Evolutionary conservation across 35 echinoderm and acorn worm genomes (phyloP).

Genomic region (Heliocidaris tuberculata): DNA sequence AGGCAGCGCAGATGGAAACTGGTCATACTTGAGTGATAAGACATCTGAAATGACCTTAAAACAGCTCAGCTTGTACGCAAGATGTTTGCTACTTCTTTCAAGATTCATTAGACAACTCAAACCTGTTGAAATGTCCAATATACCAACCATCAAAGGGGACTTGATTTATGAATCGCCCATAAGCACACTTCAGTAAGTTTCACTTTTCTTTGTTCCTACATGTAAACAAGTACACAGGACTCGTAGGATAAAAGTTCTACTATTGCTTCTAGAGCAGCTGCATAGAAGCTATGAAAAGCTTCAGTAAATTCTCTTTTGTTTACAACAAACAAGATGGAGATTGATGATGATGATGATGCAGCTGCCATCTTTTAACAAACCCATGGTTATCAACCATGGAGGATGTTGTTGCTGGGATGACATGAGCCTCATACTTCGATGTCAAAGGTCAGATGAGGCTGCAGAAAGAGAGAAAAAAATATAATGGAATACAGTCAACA

Average conservation of each 20-base stretch:
- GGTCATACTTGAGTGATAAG: not conserved
- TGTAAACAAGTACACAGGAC: not conserved
- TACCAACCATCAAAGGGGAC: not conserved
- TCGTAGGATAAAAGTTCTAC: not conserved
- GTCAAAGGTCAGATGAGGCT: conserved; percentile 45
- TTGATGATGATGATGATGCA: not conserved
- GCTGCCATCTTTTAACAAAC: not conserved
- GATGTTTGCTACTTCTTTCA: not conserved
- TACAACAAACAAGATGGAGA: not conserved
- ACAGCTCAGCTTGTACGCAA: not conserved
- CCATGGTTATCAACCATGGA: not conserved
- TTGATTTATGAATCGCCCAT: not conserved
- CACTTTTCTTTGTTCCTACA: not conserved
- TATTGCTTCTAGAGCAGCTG: not conserved
- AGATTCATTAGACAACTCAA: not conserved
- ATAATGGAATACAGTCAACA: not conserved
- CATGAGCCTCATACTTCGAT: conserved; percentile 32
- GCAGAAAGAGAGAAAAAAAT: conserved; percentile 9
- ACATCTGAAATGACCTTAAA: not conserved
- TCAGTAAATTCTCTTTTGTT: not conserved
- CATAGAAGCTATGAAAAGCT: not conserved
- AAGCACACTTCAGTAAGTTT: not conserved
- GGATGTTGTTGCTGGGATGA: not conserved
- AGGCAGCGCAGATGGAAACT: not conserved
- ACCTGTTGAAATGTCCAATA: not conserved